phyloP scores from a whole-genome alignment of 2,113 vertebrate genomes.

The Arvicanthis niloticus region DNA sequence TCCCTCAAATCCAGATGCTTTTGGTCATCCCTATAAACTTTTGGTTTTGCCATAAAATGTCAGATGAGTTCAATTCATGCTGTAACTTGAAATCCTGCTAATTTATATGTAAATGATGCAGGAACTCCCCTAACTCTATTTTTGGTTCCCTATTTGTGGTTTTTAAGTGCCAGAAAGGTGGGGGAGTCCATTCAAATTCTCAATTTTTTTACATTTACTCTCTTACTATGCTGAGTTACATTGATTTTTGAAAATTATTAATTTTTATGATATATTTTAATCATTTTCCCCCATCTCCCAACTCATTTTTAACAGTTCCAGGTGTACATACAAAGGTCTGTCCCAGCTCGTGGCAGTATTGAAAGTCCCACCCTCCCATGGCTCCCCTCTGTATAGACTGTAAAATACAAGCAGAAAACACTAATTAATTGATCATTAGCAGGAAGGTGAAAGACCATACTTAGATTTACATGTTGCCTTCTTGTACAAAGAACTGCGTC shows the following conservation, averaged over 20 bases:
- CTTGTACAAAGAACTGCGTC: conserved; percentile 58
- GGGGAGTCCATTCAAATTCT: background rate
- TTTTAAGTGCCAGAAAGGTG: background rate
- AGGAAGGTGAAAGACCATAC: conserved; percentile 54
- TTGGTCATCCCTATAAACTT: background rate
- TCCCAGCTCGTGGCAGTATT: background rate
- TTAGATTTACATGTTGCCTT: conserved; percentile 67
- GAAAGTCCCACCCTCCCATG: background rate
- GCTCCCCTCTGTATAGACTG: conserved; percentile 8
- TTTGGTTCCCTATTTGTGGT: background rate
- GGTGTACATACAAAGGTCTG: background rate
- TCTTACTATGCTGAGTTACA: background rate
- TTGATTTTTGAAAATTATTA: background rate
- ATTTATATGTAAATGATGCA: background rate
- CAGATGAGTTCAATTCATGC: background rate
- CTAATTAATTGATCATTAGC: conserved; percentile 66
- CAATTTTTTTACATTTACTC: background rate
- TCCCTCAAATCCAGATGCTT: background rate
- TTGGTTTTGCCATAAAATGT: background rate
- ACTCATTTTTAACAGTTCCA: background rate
- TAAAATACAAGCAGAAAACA: conserved; percentile 64
- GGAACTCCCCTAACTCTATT: background rate
- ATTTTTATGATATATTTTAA: background rate
- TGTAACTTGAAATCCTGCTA: background rate
- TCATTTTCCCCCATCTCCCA: background rate